Evolutionary conservation across 2,797 vertebrate genomes (phyloP), one percentile per base, ranked within the genome.

Genomic region (Allobates femoralis): DNA sequence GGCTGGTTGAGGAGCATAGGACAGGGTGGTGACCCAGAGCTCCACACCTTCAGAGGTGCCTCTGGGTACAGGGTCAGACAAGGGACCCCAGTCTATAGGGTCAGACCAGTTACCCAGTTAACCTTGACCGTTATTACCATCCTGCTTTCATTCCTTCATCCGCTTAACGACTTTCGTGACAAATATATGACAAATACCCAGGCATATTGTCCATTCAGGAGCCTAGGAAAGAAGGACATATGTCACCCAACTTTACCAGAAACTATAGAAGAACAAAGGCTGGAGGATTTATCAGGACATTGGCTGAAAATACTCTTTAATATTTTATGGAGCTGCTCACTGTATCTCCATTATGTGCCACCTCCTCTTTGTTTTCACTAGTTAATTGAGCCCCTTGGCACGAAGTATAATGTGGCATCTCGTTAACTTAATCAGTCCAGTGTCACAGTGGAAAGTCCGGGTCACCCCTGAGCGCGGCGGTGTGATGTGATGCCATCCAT

Each of bases 401-500:
- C 62, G 23, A 37, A 60, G 69, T 58, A 62, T 79, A 55, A 34
- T n/a, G 28, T 19, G 83, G 66, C 60, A 62, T 79, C 30, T 80
- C 60, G 6, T 66, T 71, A 80, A 79, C 50, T 76, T 51, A 79
- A 56, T 88, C 67, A 86, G 74, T 21, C 53, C 46, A 64, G 46
- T 74, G 81, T 66, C 15, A 78, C 81, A 88, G 87, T 75, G 82
- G 69, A 83, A 80, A 81, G 87, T 84, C 55, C 76, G 34, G 79
- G 74, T 85, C 66, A 75, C 26, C 66, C 81, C 67, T 83, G 67
- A 26, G 41, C 28, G 3, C 32, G 6, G 76, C 76, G 5, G 77
- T 86, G 84, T 86, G 84, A 86, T 86, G 82, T 64, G 78, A 85
- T 81, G 83, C 66, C 80, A n/a, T 66, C 69, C 78, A 64, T 64